phyloP scores from a whole-genome alignment of 2,888 invertebrate genomes.

The Polyommatus icarus region DNA sequence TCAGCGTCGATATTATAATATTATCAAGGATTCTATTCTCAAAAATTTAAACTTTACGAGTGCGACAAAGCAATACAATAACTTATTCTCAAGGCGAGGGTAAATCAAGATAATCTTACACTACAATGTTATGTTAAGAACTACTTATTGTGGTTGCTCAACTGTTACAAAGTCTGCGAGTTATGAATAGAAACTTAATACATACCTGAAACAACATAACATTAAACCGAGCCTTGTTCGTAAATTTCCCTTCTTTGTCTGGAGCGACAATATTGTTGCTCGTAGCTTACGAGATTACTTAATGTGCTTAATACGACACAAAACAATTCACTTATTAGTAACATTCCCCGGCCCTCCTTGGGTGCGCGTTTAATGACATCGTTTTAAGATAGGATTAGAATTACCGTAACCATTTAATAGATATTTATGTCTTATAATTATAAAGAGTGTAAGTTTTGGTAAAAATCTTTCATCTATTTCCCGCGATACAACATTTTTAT shows the following conservation, averaged over 20 bases:
- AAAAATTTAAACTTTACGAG: background rate
- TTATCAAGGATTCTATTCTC: background rate
- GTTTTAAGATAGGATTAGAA: background rate
- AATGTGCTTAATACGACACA: slow-evolving; percentile 21
- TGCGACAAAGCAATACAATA: background rate
- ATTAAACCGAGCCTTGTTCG: slow-evolving; percentile 7
- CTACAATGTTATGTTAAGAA: background rate
- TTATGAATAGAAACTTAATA: background rate
- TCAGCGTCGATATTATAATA: slow-evolving; percentile 30
- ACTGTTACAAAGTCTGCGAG: background rate
- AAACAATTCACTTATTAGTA: slow-evolving; percentile 11
- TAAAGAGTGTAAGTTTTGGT: background rate
- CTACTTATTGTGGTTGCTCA: background rate
- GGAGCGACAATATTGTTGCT: background rate
- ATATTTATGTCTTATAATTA: background rate
- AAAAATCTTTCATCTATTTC: background rate
- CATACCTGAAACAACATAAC: background rate
- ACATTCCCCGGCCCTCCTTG: background rate
- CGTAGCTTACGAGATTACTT: slow-evolving; percentile 7
- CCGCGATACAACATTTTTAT: background rate
- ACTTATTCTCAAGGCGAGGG: background rate
- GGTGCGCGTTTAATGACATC: background rate
- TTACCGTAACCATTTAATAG: background rate
- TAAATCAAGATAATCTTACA: background rate
- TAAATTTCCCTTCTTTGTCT: slow-evolving; percentile 10